A percentile compares a stretch with the other conserved stretches of the same genome.
These are phyloP conservation scores for Pteria penguin DNA, from an alignment of 2,888 invertebrate genomes.

Conservation along the genomic window DNA sequence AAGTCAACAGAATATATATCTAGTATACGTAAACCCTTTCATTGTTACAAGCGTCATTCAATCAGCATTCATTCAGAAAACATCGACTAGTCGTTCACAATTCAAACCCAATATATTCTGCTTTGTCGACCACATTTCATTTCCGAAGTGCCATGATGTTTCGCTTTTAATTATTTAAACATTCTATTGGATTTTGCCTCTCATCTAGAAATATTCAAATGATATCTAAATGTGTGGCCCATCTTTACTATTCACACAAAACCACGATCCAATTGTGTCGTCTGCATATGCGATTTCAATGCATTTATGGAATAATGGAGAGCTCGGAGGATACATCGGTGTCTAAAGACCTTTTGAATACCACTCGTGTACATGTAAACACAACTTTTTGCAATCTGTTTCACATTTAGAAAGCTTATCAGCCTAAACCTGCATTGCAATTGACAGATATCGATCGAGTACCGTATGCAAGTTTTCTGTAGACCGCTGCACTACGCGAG, in stretches of 20 bases:
- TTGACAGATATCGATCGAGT: neutral
- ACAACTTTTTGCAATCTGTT: slow-evolving; percentile 2
- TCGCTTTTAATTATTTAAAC: neutral
- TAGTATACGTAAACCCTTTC: too few relatives aligned
- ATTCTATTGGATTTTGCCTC: neutral
- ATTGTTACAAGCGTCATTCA: neutral
- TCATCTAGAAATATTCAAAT: slow-evolving; percentile 1
- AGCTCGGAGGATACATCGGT: neutral
- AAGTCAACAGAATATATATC: too few relatives aligned
- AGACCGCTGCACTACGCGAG: too few relatives aligned
- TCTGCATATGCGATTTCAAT: neutral
- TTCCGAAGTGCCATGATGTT: neutral
- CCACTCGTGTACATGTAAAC: slow-evolving; percentile 1
- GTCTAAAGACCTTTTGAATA: neutral
- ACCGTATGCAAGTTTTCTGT: too few relatives aligned
- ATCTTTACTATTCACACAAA: neutral
- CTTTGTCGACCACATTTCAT: neutral
- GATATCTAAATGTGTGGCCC: slow-evolving; percentile 7
- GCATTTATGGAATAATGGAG: neutral
- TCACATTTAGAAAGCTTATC: neutral
- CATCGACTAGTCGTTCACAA: neutral
- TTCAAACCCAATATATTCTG: neutral
- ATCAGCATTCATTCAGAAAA: neutral
- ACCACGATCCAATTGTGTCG: neutral
- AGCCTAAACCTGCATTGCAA: neutral